Evolutionary conservation across 2,113 vertebrate genomes (phyloP).

Genomic region (Indicator maculatus): DNA sequence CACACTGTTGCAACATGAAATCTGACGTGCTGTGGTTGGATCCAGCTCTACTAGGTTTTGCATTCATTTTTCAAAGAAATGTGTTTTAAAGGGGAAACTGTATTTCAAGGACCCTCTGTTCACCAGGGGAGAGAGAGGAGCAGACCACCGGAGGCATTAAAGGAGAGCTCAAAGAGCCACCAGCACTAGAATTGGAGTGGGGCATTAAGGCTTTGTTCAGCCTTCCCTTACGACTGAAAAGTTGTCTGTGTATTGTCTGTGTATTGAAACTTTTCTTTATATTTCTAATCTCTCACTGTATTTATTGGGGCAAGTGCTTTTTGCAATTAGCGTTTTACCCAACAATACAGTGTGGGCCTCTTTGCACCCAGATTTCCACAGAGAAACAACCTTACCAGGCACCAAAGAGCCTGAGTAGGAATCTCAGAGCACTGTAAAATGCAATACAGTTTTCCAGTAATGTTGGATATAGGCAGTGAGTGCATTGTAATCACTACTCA

Average conservation of each 20-base stretch:
- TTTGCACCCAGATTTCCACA: not conserved
- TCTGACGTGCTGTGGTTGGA: conserved; percentile 34
- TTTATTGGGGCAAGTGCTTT: not conserved
- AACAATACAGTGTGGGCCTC: not conserved
- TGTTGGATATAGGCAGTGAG: not conserved
- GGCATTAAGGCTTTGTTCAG: not conserved
- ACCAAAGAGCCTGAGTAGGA: not conserved
- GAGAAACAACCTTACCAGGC: not conserved
- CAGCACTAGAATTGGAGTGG: fast-evolving
- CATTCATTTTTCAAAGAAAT: conserved; percentile 3
- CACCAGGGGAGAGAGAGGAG: not conserved
- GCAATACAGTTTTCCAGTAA: not conserved
- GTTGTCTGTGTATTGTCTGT: not conserved
- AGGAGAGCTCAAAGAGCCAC: not conserved
- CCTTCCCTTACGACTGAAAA: not conserved
- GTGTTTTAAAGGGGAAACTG: not conserved
- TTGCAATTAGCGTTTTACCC: not conserved
- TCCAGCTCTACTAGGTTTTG: not conserved
- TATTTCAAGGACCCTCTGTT: not conserved
- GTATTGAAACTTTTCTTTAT: not conserved
- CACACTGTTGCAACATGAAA: conserved; percentile 34
- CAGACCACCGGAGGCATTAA: not conserved
- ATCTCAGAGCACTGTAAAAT: not conserved
- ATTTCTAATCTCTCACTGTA: not conserved
- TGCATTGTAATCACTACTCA: not conserved